Conservation (phyloP, 2,797 vertebrate species). For the Rhynchonycteris naso region DNA sequence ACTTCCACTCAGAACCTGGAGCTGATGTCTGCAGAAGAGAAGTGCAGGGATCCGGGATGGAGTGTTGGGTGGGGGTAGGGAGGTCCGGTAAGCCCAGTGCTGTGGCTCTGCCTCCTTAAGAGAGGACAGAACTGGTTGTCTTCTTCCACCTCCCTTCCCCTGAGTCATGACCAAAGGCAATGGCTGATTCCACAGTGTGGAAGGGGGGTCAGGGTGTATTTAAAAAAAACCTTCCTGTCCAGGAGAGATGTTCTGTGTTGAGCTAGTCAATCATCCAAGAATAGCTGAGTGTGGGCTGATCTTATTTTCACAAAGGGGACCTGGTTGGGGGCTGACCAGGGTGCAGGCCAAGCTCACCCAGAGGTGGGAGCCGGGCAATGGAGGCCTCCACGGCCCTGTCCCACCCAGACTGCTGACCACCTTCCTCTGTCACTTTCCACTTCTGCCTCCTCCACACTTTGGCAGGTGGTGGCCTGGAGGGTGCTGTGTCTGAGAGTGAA, state of each 20-base stretch:
- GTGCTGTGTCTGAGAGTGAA: neutral
- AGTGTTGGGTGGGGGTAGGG: neutral
- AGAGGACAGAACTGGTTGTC: neutral
- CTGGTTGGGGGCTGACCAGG: neutral
- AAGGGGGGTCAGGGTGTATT: slow-evolving; percentile 56
- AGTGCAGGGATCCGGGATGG: neutral
- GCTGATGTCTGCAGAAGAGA: neutral
- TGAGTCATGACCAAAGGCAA: slow-evolving; percentile 19
- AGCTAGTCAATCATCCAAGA: slow-evolving; percentile 49
- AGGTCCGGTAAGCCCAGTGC: neutral
- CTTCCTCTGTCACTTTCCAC: neutral
- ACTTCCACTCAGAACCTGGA: neutral
- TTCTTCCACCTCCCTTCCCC: neutral
- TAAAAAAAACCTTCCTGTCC: slow-evolving; percentile 69
- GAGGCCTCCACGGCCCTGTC: neutral
- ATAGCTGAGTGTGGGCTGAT: slow-evolving; percentile 46
- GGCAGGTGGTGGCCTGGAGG: neutral
- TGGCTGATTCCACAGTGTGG: neutral
- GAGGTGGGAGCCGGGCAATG: neutral
- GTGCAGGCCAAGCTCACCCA: neutral
- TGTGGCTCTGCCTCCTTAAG: neutral
- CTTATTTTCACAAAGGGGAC: slow-evolving; percentile 43
- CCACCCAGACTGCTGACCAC: neutral
- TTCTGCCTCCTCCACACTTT: neutral
- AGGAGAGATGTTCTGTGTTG: slow-evolving; percentile 26